phyloP scores from a whole-genome alignment of 1,140 invertebrate species.

The Pseudomyrmex sp. region DNA sequence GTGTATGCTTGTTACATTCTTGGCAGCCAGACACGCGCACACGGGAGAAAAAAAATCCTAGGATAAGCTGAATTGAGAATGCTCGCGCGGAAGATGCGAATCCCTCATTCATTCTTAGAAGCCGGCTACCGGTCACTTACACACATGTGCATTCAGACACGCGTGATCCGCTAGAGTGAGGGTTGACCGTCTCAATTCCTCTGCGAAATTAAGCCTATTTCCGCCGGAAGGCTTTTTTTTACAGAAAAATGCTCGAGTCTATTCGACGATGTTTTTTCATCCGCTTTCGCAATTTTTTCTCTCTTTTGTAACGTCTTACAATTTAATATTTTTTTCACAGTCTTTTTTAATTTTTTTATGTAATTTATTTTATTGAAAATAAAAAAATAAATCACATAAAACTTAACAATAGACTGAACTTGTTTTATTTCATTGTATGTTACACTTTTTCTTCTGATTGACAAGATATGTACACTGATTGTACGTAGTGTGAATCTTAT shows the following conservation, averaged over 20 bases:
- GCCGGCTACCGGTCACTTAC: constrained; percentile 18
- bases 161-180: constrained; percentile 25
- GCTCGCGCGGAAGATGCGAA: background rate
- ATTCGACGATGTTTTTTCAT: too few species aligned
- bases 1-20: constrained; percentile 38
- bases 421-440: background rate
- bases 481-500: too few species aligned
- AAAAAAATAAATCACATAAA: too few species aligned
- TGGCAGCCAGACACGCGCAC: constrained; percentile 5
- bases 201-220: constrained; percentile 53
- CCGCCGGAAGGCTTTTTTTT: constrained; percentile 30
- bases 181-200: constrained; percentile 40
- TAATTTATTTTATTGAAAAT: too few species aligned
- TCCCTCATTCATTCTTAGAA: background rate
- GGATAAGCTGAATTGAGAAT: constrained; percentile 41
- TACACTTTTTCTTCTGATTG: background rate
- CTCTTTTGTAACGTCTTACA: background rate
- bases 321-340: too few species aligned
- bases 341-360: too few species aligned
- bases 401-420: too few species aligned
- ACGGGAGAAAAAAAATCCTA: constrained; percentile 25
- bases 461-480: background rate
- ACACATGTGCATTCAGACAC: background rate
- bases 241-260: constrained; percentile 3
- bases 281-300: background rate